Evolutionary conservation across 2,113 vertebrate genomes (phyloP).

Genomic region (Catagonus wagneri): DNA sequence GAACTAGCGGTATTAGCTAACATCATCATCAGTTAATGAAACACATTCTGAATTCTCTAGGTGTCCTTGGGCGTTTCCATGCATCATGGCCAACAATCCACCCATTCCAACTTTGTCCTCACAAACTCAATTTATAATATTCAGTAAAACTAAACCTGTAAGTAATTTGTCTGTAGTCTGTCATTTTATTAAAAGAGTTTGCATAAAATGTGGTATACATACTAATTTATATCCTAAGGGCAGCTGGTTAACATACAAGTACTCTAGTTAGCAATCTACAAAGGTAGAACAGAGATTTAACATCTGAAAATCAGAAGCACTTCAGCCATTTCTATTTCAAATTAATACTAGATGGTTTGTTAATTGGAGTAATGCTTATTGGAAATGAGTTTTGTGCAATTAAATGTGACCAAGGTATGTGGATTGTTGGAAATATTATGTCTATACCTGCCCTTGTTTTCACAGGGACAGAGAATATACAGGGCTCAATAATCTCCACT

Average conservation of each 20-base stretch:
- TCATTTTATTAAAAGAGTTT: constrained; percentile 24
- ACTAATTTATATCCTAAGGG: not conserved
- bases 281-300: not conserved
- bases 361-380: not conserved
- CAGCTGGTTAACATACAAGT: not conserved
- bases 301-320: not conserved
- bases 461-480: not conserved
- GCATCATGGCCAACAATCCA: not conserved
- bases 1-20: not conserved
- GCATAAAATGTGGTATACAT: not conserved
- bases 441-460: not conserved
- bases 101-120: not conserved
- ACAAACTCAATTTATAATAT: not conserved
- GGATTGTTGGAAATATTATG: not conserved
- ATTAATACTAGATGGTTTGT: not conserved
- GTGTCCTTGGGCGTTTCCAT: not conserved
- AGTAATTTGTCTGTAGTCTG: not conserved
- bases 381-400: constrained; percentile 25
- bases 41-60: constrained; percentile 6
- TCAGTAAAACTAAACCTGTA: constrained; percentile 3
- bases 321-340: not conserved
- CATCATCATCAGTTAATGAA: not conserved
- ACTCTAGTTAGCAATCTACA: not conserved
- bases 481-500: not conserved
- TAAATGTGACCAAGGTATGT: not conserved